These are phyloP conservation scores for Solenopsis fugax DNA, from an alignment of 1,140 invertebrate species.

Conservation along the genomic window DNA sequence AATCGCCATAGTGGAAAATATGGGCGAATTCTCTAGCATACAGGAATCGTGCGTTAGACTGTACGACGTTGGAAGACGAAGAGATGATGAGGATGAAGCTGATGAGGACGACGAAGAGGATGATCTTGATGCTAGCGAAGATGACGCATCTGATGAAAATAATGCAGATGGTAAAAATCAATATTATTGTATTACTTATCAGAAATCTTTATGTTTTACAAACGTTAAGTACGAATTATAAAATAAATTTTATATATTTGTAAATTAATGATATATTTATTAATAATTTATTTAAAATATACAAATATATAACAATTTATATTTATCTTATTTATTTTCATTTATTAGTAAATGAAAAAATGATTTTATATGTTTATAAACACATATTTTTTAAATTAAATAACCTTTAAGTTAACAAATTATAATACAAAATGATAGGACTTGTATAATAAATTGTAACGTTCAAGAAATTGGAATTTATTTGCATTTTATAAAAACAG, in stretches of 20 bases:
- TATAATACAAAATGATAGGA: no score
- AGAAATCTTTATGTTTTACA: no score
- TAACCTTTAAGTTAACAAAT: no score
- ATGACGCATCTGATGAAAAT: conserved; percentile 86
- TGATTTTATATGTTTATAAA: conserved; percentile 13
- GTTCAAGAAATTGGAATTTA: conserved; percentile 5
- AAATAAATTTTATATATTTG: no score
- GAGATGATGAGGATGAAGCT: conserved; percentile 92
- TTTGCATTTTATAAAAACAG: conserved; percentile 66
- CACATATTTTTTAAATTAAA: no score
- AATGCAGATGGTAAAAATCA: conserved; percentile 86
- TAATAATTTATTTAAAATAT: no score
- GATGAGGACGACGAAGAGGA: conserved; percentile 92
- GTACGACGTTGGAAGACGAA: conserved; percentile 92
- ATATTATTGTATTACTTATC: conserved; percentile 29
- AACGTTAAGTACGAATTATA: no score
- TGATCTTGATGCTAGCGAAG: conserved; percentile 84
- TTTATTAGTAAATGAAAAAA: no score
- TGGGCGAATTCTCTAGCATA: conserved; percentile 91
- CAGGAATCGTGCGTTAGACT: conserved; percentile 94
- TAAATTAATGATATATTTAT: no score
- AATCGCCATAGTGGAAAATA: conserved; percentile 94
- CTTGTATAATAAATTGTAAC: not conserved
- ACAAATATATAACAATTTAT: no score
- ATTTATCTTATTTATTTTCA: no score